phyloP scores from a whole-genome alignment of 2,113 vertebrate species.

The Thinocorus orbignyianus region DNA sequence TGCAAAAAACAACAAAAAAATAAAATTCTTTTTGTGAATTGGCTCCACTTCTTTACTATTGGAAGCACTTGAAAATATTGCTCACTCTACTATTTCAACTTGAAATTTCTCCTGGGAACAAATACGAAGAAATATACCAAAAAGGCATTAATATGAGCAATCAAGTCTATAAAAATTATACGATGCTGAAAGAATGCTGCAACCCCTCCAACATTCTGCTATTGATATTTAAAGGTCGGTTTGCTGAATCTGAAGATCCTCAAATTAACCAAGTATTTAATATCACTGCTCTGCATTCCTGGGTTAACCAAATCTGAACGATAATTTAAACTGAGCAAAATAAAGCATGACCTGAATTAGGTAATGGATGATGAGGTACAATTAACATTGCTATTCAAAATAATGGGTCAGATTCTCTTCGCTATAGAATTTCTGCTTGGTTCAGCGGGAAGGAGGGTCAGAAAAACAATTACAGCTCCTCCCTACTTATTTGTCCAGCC shows the following conservation, averaged over 20 bases:
- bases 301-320: constrained; percentile 29
- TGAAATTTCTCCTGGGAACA: neutral
- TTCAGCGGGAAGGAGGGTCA: constrained; percentile 40
- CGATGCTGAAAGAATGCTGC: neutral
- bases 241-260: constrained; percentile 31
- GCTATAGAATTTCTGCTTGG: constrained; percentile 39
- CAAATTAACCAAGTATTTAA: constrained; percentile 40
- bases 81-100: neutral
- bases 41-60: neutral
- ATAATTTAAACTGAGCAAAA: constrained; percentile 33
- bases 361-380: constrained; percentile 27
- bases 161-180: constrained; percentile 13
- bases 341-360: constrained; percentile 14
- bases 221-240: neutral
- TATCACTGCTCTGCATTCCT: constrained; percentile 18
- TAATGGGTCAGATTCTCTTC: neutral
- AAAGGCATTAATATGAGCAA: neutral
- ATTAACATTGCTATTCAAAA: constrained; percentile 23
- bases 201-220: neutral
- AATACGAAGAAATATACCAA: neutral
- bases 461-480: constrained; percentile 34
- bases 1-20: neutral
- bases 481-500: constrained; percentile 2
- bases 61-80: constrained; percentile 2
- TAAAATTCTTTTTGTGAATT: neutral